Percentiles rank a stretch among this genome's conserved stretches.
phyloP scores from a whole-genome alignment of 1,140 invertebrate species.

The Drosophila ohnishii region DNA sequence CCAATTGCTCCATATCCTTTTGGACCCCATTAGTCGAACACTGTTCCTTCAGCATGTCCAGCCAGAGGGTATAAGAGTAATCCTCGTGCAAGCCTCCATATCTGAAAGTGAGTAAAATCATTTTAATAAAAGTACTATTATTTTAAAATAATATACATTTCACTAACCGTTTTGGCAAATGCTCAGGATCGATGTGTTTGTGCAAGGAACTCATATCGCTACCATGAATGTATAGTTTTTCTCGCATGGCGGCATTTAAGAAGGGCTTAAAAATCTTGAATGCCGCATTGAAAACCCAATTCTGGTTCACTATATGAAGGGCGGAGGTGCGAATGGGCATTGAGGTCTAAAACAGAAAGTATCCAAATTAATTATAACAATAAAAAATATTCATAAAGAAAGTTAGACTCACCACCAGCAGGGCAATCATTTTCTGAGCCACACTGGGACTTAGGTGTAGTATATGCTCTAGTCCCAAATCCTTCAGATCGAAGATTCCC shows the following conservation, averaged over 20 bases:
- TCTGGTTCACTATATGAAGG: constrained; percentile 91
- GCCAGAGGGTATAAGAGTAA: constrained; percentile 88
- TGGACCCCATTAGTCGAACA: constrained; percentile 85
- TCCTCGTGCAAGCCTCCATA: constrained; percentile 89
- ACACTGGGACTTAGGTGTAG: constrained; percentile 89
- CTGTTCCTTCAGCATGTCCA: constrained; percentile 85
- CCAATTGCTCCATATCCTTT: constrained; percentile 86
- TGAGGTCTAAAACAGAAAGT: constrained; percentile 84
- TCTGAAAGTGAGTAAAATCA: constrained; percentile 16
- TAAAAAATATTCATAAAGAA: constrained; percentile 23
- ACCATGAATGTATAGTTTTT: constrained; percentile 90
- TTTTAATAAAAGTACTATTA: not conserved
- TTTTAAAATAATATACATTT: not conserved
- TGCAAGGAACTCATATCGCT: constrained; percentile 89
- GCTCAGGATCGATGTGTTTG: constrained; percentile 88
- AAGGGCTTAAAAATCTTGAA: constrained; percentile 91
- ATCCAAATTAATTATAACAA: not conserved
- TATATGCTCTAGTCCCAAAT: constrained; percentile 88
- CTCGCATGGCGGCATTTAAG: constrained; percentile 87
- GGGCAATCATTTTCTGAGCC: constrained; percentile 86
- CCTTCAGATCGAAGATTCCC: constrained; percentile 89
- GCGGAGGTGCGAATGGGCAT: constrained; percentile 90
- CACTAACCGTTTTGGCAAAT: constrained; percentile 87
- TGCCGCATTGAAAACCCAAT: constrained; percentile 91
- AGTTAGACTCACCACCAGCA: constrained; percentile 85